phyloP scores from a whole-genome alignment of 2,113 vertebrate genomes.

The Phylloscopus trochiloides region DNA sequence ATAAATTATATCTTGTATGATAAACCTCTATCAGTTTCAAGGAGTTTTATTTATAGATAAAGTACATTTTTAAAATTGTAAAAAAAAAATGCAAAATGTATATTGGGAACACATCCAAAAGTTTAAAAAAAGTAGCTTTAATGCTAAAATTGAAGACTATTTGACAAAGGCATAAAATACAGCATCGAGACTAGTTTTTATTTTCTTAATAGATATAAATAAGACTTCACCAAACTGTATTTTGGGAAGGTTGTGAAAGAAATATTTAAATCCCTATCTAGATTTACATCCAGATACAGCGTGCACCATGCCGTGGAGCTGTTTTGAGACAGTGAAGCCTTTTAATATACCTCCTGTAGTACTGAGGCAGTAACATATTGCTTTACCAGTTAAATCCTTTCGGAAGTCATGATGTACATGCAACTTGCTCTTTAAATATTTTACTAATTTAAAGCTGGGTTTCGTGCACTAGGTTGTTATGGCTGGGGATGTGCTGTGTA shows the following conservation, averaged over 20 bases:
- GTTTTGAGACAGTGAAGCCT: slow-evolving; percentile 39
- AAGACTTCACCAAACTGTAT: slow-evolving; percentile 35
- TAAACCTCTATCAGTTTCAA: slow-evolving; percentile 47
- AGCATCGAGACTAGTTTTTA: slow-evolving; percentile 19
- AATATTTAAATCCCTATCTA: slow-evolving; percentile 38
- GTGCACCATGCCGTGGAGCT: not conserved
- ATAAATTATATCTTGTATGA: slow-evolving; percentile 23
- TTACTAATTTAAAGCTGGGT: slow-evolving; percentile 47
- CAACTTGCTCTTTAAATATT: slow-evolving; percentile 19
- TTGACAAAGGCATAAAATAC: slow-evolving; percentile 47
- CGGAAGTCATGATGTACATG: slow-evolving; percentile 11
- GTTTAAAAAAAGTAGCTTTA: slow-evolving; percentile 56
- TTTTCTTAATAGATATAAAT: slow-evolving; percentile 66
- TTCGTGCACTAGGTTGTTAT: not conserved
- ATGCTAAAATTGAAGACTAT: slow-evolving; percentile 57
- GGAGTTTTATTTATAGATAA: slow-evolving; percentile 62
- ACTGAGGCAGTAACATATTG: slow-evolving; percentile 48
- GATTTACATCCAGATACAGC: slow-evolving; percentile 15
- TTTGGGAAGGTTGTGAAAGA: slow-evolving; percentile 35
- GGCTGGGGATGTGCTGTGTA: slow-evolving; percentile 40
- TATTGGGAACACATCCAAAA: slow-evolving; percentile 55
- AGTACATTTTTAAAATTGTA: slow-evolving; percentile 57
- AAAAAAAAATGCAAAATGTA: slow-evolving; percentile 56
- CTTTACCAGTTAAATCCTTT: slow-evolving; percentile 33
- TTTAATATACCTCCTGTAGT: slow-evolving; percentile 27